Conservation (phyloP, 2,797 vertebrate genomes). For the Scarus forsteni region DNA sequence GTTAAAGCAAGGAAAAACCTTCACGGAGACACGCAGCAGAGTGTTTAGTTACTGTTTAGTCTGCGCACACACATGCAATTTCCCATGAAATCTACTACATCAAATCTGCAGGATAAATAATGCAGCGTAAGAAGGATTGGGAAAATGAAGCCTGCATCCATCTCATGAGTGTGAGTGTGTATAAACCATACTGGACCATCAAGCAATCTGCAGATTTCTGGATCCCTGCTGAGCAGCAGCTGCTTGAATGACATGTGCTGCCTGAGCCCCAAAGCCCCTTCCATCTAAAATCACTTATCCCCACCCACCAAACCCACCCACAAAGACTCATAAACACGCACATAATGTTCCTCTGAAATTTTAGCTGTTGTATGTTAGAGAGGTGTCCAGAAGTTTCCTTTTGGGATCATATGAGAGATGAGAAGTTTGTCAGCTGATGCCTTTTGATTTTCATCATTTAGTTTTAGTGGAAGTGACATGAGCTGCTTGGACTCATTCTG, state of each 20-base stretch:
- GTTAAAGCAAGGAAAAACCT: constrained; percentile 10
- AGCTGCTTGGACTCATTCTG: no score
- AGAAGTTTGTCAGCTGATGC: constrained; percentile 56
- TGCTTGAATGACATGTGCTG: constrained; percentile 77
- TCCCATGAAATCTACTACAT: constrained; percentile 6
- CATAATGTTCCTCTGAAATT: constrained; percentile 26
- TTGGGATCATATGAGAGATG: constrained; percentile 36
- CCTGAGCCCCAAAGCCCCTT: constrained; percentile 70
- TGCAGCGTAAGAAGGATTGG: constrained; percentile 4
- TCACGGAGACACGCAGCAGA: constrained; percentile 4
- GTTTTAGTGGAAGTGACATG: background rate
- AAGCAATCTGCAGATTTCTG: constrained; percentile 58
- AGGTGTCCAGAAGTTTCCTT: constrained; percentile 50
- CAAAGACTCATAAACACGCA: constrained; percentile 16
- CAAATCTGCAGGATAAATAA: constrained; percentile 22
- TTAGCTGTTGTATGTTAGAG: constrained; percentile 29
- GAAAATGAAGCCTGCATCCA: background rate
- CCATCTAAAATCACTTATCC: constrained; percentile 70
- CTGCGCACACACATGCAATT: constrained; percentile 10
- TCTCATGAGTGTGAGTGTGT: constrained; percentile 22
- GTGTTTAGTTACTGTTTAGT: constrained; percentile 37
- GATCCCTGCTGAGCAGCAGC: constrained; percentile 77
- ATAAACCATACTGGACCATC: constrained; percentile 28
- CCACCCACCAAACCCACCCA: constrained; percentile 20
- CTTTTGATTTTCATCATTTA: background rate